Evolutionary conservation across 2,888 invertebrate genomes (phyloP).

Genomic region (Rhingia campestris): DNA sequence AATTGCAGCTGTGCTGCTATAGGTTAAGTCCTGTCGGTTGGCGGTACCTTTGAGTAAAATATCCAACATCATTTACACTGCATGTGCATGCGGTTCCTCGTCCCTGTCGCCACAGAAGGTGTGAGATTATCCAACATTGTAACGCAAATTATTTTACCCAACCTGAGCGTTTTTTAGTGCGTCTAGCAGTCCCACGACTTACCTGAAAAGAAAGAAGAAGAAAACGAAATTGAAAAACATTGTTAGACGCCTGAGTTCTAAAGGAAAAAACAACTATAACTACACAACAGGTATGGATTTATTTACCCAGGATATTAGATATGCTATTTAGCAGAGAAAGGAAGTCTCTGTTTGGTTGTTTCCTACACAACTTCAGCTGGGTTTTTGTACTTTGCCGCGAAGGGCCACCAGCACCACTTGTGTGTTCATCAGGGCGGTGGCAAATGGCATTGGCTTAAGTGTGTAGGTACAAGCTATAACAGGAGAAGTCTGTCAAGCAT

Average conservation of each 20-base stretch:
- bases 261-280: conserved; percentile 1
- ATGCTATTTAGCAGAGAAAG: conserved; percentile 23
- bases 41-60: conserved; percentile 52
- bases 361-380: not conserved
- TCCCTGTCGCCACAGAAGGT: conserved; percentile 21
- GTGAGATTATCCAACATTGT: conserved; percentile 47
- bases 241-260: conserved; percentile 31
- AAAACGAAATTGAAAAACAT: conserved; percentile 30
- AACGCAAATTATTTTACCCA: conserved; percentile 21
- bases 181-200: conserved; percentile 23
- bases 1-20: conserved; percentile 21
- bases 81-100: not conserved
- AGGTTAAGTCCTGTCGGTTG: conserved; percentile 38
- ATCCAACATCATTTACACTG: conserved; percentile 3
- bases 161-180: not conserved
- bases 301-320: conserved; percentile 51
- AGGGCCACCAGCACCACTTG: conserved; percentile 6
- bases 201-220: conserved; percentile 50
- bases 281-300: conserved; percentile 23
- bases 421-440: not conserved
- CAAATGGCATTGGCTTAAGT: conserved; percentile 18
- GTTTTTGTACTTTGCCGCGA: conserved; percentile 35
- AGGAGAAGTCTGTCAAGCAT: conserved; percentile 13
- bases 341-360: conserved; percentile 4
- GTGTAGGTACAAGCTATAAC: not conserved